Percentiles rank a stretch among this genome's conserved stretches.
phyloP scores from a whole-genome alignment of 2,888 invertebrate genomes.

The Heliconius erato region DNA sequence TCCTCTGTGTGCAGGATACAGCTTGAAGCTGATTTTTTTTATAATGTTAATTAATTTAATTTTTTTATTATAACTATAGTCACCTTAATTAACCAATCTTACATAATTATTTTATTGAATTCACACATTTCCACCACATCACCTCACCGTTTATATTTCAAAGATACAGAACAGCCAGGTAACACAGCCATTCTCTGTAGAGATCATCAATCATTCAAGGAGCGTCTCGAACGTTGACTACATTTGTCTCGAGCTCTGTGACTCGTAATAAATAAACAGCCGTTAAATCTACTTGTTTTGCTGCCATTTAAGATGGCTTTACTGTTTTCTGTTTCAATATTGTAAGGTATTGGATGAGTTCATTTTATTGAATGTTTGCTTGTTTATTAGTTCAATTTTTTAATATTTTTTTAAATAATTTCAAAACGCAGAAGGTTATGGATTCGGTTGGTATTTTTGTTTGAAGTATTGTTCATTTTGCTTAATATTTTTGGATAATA shows the following conservation, averaged over 20 bases:
- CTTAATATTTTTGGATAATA: too few relatives aligned
- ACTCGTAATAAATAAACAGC: constrained; percentile 37
- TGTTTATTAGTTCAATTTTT: not conserved
- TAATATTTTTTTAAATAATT: too few relatives aligned
- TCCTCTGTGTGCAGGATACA: too few relatives aligned
- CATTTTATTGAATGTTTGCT: not conserved
- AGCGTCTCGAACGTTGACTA: constrained; percentile 32
- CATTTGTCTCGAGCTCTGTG: constrained; percentile 36
- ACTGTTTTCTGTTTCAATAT: not conserved
- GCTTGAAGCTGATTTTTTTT: too few relatives aligned
- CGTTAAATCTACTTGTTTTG: constrained; percentile 33
- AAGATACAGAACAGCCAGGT: constrained; percentile 24
- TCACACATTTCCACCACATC: not conserved
- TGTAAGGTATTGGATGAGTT: not conserved
- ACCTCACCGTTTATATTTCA: not conserved
- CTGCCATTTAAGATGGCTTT: constrained; percentile 15
- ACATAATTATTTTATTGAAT: not conserved
- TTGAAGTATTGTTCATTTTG: too few relatives aligned
- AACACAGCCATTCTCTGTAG: constrained; percentile 14
- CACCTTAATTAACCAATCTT: too few relatives aligned
- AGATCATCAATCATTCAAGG: constrained; percentile 41
- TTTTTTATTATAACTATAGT: too few relatives aligned
- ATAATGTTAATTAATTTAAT: too few relatives aligned
- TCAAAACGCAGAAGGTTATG: too few relatives aligned
- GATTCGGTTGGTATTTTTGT: too few relatives aligned